These are phyloP conservation scores for Hydractinia symbiolongicarpus DNA, from an alignment of 30 jellyfish, hydroid and myxozoan genomes.

Conservation along the genomic window DNA sequence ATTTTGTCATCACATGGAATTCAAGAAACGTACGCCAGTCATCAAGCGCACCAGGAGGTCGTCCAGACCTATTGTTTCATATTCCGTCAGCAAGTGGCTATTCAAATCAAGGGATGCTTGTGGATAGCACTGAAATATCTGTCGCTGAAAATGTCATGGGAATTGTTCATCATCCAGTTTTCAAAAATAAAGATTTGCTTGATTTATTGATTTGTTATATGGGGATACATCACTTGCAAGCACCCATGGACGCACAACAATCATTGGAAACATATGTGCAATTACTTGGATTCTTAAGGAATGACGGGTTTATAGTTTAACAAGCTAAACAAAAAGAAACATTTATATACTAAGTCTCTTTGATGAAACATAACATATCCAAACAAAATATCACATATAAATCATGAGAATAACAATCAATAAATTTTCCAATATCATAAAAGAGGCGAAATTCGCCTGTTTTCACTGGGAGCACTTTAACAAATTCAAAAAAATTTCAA, in stretches of 20 bases:
- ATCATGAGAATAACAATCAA: too few relatives aligned
- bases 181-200: not conserved
- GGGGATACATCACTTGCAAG: not conserved
- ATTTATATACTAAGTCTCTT: too few relatives aligned
- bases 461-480: too few relatives aligned
- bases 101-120: not conserved
- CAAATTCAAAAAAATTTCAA: too few relatives aligned
- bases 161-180: not conserved
- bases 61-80: not conserved
- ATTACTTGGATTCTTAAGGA: not conserved
- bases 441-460: too few relatives aligned
- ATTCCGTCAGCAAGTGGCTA: conserved; percentile 1
- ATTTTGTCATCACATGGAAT: not conserved
- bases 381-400: too few relatives aligned
- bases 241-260: not conserved
- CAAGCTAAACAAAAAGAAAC: not conserved
- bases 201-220: conserved; percentile 5
- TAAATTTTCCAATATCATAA: too few relatives aligned
- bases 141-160: not conserved
- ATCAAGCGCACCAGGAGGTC: too few relatives aligned
- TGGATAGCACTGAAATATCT: not conserved
- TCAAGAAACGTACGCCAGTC: too few relatives aligned
- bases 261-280: not conserved
- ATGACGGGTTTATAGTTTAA: conserved; percentile 9
- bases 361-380: too few relatives aligned